Percentiles rank a stretch among this genome's conserved stretches.
Evolutionary conservation across 2,113 vertebrate species (phyloP).

Genomic region (Otis tarda): DNA sequence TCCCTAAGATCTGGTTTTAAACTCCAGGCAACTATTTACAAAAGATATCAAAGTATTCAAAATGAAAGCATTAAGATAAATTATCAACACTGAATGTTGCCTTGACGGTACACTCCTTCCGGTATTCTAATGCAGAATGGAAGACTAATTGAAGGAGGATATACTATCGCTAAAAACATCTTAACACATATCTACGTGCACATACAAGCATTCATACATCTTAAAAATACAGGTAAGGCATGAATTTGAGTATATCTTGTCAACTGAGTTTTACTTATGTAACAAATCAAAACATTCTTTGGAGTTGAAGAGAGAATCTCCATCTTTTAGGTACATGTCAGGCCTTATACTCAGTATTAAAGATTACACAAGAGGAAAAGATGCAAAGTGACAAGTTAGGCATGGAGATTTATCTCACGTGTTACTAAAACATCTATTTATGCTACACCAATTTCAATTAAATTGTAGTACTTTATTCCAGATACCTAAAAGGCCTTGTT

Average conservation of each 20-base stretch:
- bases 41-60: not conserved
- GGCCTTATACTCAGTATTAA: not conserved
- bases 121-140: not conserved
- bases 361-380: not conserved
- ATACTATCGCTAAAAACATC: not conserved
- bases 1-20: not conserved
- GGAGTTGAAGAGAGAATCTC: not conserved
- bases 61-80: not conserved
- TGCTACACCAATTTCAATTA: constrained; percentile 73
- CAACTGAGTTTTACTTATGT: not conserved
- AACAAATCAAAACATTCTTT: not conserved
- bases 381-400: constrained; percentile 39
- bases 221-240: not conserved
- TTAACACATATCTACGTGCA: not conserved
- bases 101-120: not conserved
- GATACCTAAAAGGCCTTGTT: constrained; percentile 76
- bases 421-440: constrained; percentile 61
- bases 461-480: constrained; percentile 67
- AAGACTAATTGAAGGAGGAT: not conserved
- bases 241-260: not conserved
- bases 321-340: not conserved
- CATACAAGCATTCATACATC: not conserved
- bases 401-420: constrained; percentile 42
- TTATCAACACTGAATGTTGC: not conserved
- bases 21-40: not conserved